Evolutionary conservation across 2,113 vertebrate species (phyloP), one percentile per base, ranked within the genome.

Genomic region (Blennius ocellaris): DNA sequence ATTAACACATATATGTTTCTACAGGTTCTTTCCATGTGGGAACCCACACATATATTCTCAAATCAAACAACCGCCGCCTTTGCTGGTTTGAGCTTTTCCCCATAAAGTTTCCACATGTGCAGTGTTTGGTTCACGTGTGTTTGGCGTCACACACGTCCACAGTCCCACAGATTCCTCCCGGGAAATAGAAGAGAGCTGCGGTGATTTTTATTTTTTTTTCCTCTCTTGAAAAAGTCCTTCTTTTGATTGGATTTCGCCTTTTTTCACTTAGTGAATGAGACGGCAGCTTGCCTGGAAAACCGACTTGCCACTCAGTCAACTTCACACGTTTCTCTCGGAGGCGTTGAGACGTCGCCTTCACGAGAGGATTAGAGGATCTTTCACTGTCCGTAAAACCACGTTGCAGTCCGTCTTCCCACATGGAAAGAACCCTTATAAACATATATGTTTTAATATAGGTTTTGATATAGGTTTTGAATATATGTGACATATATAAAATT

Each of bases 281-380:
- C 39, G 59, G 37, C 51, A 16, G 53, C 60, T 51, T 43, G 52
- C 44, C 36, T 71, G 57, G 74, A 64, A 80, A 77, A 80, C 38
- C 58, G 61, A 80, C 74, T 72, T 36, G 55, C 7, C 71, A 57
- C 82, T 74, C 60, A 54, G 60, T 74, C 45, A 69, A 56, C 40
- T 9, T 39, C 39, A 21, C 40, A 21, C 41, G 48, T 67, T 53
- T 67, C 8, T 58, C 15, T 55, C 16, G 55, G 57, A 63, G 58
- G 17, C 37, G 55, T 69, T 73, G 56, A 52, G 15, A 12, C 15
- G 10, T 53, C 6, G 12, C 11, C 11, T 54, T 69, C 38, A 53
- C 15, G 49, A 48, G 48, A 39, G 43, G 67, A 52, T 64, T 61
- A 54, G 78, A 71, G 12, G 17, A 10, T 55, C 43, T 70, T 70